Percentiles rank a stretch among this genome's conserved stretches.
Evolutionary conservation across 2,797 vertebrate species (phyloP).

Genomic region (Arrhamphus sclerolepis): DNA sequence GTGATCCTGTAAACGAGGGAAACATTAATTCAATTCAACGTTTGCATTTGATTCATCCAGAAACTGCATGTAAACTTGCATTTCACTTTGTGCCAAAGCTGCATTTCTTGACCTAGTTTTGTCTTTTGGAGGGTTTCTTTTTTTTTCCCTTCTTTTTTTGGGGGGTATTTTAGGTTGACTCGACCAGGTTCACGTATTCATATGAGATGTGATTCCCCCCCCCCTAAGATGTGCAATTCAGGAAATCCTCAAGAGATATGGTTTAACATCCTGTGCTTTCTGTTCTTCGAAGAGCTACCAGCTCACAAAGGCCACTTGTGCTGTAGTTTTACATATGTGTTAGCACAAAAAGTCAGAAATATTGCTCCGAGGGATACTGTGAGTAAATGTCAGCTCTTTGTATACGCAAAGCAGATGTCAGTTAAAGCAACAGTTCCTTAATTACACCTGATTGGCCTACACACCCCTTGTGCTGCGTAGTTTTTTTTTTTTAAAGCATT

Average conservation of each 20-base stretch:
- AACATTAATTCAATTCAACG: not conserved
- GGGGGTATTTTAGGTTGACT: not conserved
- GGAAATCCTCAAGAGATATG: no score
- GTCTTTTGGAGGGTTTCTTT: not conserved
- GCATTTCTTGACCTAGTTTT: not conserved
- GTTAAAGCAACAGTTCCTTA: not conserved
- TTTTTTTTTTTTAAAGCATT: no score
- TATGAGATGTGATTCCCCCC: not conserved
- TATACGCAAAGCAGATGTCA: slow-evolving; percentile 4
- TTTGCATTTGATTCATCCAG: not conserved
- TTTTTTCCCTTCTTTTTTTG: not conserved
- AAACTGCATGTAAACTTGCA: not conserved
- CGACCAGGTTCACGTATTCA: slow-evolving; percentile 24
- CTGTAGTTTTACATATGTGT: not conserved
- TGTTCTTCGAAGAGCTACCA: no score
- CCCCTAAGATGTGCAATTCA: not conserved
- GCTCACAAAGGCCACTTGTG: not conserved
- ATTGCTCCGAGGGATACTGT: not conserved
- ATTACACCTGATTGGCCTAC: slow-evolving; percentile 12
- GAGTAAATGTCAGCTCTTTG: not conserved
- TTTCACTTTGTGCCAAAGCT: not conserved
- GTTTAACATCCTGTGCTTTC: no score
- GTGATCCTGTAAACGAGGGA: not conserved
- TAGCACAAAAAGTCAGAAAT: no score
- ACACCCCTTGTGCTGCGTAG: not conserved